Evolutionary conservation across 2,888 invertebrate species (phyloP), one percentile per base, ranked within the genome.

Genomic region (Cephus pygmeus): DNA sequence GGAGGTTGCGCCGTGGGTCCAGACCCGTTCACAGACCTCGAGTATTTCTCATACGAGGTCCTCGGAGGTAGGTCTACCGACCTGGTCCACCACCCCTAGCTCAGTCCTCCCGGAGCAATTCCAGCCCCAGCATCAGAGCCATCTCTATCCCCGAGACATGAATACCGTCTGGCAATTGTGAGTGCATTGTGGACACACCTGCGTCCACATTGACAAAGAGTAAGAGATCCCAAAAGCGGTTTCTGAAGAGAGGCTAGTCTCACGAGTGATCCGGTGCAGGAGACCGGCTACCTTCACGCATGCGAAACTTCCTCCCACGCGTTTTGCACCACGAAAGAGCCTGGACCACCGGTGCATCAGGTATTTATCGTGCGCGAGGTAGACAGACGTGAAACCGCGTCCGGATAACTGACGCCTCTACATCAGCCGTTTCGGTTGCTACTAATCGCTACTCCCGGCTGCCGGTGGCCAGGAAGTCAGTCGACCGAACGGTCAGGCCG

Each of bases 161-260:
- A 87, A 88, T 87, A 85, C 84, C 83, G 87, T 85, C 85, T 85
- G 86, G 81, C 80, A 69, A 75, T 78, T 76, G 78, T 81, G 81
- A 81, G 79, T 83, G 83, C 84, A 87, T 88, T 87, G 87, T 87
- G 83, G 81, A 78, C 83, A 80, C 85, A 87, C 87, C 86, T 86
- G 86, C 85, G 83, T 77, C 79, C 81, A 74, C 81, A 73, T 78
- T 76, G 79, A 83, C 84, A 84, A 84, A 83, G 85, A 83, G 79
- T 34, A 40, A 33, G 4, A 56, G 40, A 56, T 9, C 40, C 40
- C 23, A 56, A 23, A 56, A 56, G 40, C 40, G 40, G 40, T 56
- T 56, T 56, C 40, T 56, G 40, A 56, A 56, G 40, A 56, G 40
- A 40, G 15, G 15, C 40, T 40, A 40, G 40, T 15, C 40, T 56